Percentiles rank a stretch among this genome's conserved stretches.
These are phyloP conservation scores for Synergus laeviventris DNA, from an alignment of 2,888 invertebrate species.

Conservation along the genomic window DNA sequence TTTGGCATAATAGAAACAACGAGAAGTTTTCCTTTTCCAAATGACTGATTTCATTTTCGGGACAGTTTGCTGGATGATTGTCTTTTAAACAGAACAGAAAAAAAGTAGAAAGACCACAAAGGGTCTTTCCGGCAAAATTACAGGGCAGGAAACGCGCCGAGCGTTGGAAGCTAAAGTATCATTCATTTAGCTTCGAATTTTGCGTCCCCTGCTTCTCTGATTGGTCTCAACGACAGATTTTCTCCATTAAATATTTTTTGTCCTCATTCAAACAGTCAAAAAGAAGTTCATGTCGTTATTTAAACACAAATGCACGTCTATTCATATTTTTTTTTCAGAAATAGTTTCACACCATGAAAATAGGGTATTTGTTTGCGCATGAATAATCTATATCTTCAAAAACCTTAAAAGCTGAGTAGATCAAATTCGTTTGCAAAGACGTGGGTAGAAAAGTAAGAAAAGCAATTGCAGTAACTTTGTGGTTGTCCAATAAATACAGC, in stretches of 20 bases:
- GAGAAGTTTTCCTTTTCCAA: neutral
- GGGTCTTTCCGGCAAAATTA: constrained; percentile 34
- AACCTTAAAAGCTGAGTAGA: constrained; percentile 20
- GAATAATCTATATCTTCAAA: constrained; percentile 20
- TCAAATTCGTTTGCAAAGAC: constrained; percentile 34
- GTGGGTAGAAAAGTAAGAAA: constrained; percentile 57
- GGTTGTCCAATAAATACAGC: constrained; percentile 61
- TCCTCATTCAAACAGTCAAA: neutral
- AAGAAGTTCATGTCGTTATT: neutral
- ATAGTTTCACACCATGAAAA: neutral
- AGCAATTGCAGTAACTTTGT: constrained; percentile 68
- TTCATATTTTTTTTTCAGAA: neutral
- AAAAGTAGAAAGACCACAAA: constrained; percentile 36
- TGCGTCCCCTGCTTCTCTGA: constrained; percentile 8
- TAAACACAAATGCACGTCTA: neutral
- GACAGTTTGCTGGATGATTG: constrained; percentile 8
- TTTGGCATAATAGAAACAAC: neutral
- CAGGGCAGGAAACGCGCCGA: constrained; percentile 31
- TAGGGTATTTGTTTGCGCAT: neutral
- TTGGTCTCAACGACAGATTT: constrained; percentile 11
- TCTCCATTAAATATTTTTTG: constrained; percentile 8
- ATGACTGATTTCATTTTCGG: constrained; percentile 16
- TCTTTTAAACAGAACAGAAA: constrained; percentile 16
- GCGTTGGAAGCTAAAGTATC: constrained; percentile 27
- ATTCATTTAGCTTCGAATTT: constrained; percentile 23